Base-by-base conservation (phyloP, 2,113 vertebrate species). In the Pachypanchax playfairii region DNA sequence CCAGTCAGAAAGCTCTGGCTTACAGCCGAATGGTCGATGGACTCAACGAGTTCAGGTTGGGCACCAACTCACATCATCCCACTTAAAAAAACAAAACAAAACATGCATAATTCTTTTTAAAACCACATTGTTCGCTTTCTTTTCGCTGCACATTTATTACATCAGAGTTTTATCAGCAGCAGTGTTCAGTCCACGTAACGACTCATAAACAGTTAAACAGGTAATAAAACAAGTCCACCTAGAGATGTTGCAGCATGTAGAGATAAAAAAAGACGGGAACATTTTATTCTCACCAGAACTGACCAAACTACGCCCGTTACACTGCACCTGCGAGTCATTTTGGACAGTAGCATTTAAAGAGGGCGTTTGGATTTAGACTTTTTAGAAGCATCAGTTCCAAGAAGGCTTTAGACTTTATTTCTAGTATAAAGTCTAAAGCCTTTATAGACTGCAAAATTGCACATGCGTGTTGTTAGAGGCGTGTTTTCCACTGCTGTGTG, bases 31-130 rank as follows among this genome's bases (percentile, higher is more conserved):
- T 99, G 84, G 90, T 98, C 75, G 97, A 99, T 33, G 96, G 97
- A 52, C 92, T 99, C n/a, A 98, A 95, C 84, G 96, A 98, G 71
- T 99, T 99, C 91, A 95, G 97, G 97, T 99, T 89, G 76, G 86
- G 80, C 92, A 91, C 91, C 80, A 65, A 10, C 21, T 67, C 46
- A 1, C 11, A 47, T 22, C 66, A 24, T 60, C 43, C 25, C 44
- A 49, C 28, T 7, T 4, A 53, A 15, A 49, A 20, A 35, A 10
- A n/a, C 3, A 59, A n/a, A n/a, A n/a, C n/a, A n/a, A n/a, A n/a
- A n/a, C n/a, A n/a, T n/a, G n/a, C n/a, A n/a, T n/a, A n/a, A n/a
- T n/a, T n/a, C n/a, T n/a, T n/a, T n/a, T n/a, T n/a, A n/a, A n/a
- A 33, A 4, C 41, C 1, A 38, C 3, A 38, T 20, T 24, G 13